Percentiles rank a stretch among this genome's conserved stretches.
These are phyloP conservation scores for Lipophrys pholis DNA, from an alignment of 2,113 vertebrate genomes.

Conservation along the genomic window DNA sequence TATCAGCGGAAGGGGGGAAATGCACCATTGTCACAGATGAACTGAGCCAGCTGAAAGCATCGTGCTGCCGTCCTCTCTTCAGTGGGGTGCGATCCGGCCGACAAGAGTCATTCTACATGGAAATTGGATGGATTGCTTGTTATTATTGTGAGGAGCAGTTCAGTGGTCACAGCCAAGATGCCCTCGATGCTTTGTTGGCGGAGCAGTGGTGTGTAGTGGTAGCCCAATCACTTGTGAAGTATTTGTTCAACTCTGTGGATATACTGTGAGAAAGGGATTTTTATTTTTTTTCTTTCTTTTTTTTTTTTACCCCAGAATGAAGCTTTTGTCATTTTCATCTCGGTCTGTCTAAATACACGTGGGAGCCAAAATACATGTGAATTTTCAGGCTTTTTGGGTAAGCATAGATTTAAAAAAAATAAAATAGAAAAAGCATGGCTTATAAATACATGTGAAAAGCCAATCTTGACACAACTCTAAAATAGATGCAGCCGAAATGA, in stretches of 20 bases:
- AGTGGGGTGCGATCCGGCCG: not conserved
- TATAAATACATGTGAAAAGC: not conserved
- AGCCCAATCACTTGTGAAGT: slow-evolving; percentile 11
- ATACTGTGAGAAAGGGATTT: slow-evolving; percentile 2
- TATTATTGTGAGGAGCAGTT: slow-evolving; percentile 19
- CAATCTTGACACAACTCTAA: not conserved
- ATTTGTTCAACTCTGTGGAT: not conserved
- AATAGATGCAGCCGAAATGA: not conserved
- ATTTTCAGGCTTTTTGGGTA: not conserved
- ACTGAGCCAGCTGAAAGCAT: slow-evolving; percentile 7
- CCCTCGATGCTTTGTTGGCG: not conserved
- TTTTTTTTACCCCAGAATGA: not conserved
- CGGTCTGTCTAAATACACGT: not conserved
- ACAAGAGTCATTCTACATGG: slow-evolving; percentile 16
- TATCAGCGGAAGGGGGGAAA: not conserved
- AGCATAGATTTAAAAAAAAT: not conserved
- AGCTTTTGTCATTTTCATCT: not conserved
- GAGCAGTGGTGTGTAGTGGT: not conserved
- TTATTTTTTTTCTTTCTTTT: too few relatives aligned
- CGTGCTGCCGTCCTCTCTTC: not conserved
- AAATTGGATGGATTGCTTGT: slow-evolving; percentile 17
- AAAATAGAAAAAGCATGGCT: not conserved
- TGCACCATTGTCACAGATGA: not conserved
- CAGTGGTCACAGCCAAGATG: slow-evolving; percentile 7
- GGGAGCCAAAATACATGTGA: not conserved